These are phyloP conservation scores for Thalpophila matura DNA, from an alignment of 2,888 invertebrate species.

Conservation along the genomic window DNA sequence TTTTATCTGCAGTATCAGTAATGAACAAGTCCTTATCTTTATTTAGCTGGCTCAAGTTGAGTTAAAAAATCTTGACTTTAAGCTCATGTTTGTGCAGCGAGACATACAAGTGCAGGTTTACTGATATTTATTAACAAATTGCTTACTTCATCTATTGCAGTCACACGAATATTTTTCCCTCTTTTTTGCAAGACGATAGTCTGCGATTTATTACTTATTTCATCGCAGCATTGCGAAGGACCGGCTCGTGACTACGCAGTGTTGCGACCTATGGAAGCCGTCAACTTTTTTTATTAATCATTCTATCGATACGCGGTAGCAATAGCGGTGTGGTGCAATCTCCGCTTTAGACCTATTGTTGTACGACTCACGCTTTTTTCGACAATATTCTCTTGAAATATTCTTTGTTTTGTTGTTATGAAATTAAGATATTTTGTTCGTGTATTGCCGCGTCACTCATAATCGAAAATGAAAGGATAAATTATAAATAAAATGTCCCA, in stretches of 20 bases:
- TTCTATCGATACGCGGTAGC: conserved; percentile 75
- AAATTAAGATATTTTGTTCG: conserved; percentile 56
- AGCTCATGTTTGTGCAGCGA: conserved; percentile 43
- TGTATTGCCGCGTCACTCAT: conserved; percentile 30
- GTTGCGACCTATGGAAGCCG: conserved; percentile 69
- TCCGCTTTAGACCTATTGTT: conserved; percentile 72
- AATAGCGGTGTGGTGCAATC: conserved; percentile 72
- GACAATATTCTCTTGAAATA: conserved; percentile 62
- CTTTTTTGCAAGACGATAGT: conserved; percentile 64
- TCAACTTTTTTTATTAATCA: conserved; percentile 69
- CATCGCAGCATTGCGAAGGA: conserved; percentile 71
- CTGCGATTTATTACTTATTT: conserved; percentile 70
- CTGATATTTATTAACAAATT: conserved; percentile 56
- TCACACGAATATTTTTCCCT: conserved; percentile 54
- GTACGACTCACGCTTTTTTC: conserved; percentile 71
- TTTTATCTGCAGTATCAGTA: conserved; percentile 59
- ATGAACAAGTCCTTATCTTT: conserved; percentile 52
- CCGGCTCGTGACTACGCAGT: conserved; percentile 73
- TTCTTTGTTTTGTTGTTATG: conserved; percentile 56
- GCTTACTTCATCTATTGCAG: conserved; percentile 58
- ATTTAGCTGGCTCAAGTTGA: conserved; percentile 46
- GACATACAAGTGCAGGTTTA: conserved; percentile 51
- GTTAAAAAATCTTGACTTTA: conserved; percentile 47
- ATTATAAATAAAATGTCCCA: conserved; percentile 29
- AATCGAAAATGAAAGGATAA: conserved; percentile 34